These are phyloP conservation scores for silkworm (Bombyx mori) DNA, from an alignment of 1,140 invertebrate genomes.

Conservation along the genomic window ASM3026992v2 NC_085120.1:6524501-6525000, in stretches of 20 bases:
- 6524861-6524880: too few relatives aligned
- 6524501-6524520: conserved; percentile 55
- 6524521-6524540: conserved; percentile 37
- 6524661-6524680: conserved; percentile 48
- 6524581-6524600: conserved; percentile 55
- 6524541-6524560: conserved; percentile 35
- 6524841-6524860: neutral
- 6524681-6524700: conserved; percentile 39
- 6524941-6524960: too few relatives aligned
- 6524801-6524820: neutral
- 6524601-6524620: conserved; percentile 31
- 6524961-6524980: too few relatives aligned
- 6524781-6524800: too few relatives aligned
- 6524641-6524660: conserved; percentile 38
- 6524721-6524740: conserved; percentile 21
- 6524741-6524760: too few relatives aligned
- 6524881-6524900: too few relatives aligned
- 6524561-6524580: conserved; percentile 53
- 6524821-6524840: neutral
- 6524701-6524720: conserved; percentile 64
- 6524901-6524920: too few relatives aligned
- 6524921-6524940: too few relatives aligned
- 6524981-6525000: too few relatives aligned
- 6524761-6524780: too few relatives aligned
- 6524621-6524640: conserved; percentile 59